Conservation (phyloP, 2,113 vertebrate species). For the Athene noctua region DNA sequence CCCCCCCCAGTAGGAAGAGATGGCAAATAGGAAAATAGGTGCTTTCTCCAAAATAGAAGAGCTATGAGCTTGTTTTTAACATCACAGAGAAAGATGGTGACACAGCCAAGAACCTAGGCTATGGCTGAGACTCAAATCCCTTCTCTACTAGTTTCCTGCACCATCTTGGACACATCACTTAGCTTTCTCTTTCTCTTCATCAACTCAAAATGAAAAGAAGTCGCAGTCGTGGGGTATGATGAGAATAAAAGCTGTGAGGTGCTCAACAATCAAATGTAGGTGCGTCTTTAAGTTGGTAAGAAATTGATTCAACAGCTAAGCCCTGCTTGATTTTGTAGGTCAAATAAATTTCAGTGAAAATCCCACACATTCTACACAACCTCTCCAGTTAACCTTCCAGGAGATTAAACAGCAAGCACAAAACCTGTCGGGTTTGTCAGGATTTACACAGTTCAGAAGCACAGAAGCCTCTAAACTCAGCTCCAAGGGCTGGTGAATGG, state of each 20-base stretch:
- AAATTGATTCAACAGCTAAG: neutral
- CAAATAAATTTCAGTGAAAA: neutral
- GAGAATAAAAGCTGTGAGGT: neutral
- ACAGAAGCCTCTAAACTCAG: fast-evolving
- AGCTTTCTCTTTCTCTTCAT: neutral
- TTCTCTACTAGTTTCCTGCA: neutral
- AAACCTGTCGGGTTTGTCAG: neutral
- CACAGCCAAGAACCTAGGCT: neutral
- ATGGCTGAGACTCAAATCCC: neutral
- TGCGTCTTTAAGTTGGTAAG: neutral
- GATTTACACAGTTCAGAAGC: neutral
- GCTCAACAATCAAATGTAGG: neutral
- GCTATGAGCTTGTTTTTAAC: neutral
- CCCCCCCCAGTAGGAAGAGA: neutral
- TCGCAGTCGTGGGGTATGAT: neutral
- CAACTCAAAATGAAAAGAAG: neutral
- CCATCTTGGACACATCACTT: neutral
- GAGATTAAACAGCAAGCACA: neutral
- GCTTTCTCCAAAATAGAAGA: neutral
- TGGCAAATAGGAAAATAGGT: neutral
- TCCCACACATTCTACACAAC: neutral
- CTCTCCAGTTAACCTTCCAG: neutral
- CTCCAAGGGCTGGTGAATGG: neutral
- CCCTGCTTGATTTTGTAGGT: neutral
- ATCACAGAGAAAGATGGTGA: neutral